Evolutionary conservation across 2,888 invertebrate species (phyloP).

Genomic region (Busseola fusca): DNA sequence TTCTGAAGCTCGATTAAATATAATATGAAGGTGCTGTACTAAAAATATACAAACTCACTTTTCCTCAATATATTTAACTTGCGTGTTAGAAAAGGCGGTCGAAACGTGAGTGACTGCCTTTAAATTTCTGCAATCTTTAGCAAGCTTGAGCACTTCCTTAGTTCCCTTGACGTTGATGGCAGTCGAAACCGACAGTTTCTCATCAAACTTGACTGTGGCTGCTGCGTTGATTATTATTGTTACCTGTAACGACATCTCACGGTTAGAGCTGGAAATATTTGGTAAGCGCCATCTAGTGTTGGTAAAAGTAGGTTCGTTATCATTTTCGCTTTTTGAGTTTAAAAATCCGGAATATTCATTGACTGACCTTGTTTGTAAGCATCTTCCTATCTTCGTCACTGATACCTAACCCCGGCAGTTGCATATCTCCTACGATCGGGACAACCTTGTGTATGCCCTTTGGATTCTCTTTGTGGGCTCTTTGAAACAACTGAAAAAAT

Average conservation of each 20-base stretch:
- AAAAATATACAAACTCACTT: slow-evolving; percentile 76
- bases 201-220: slow-evolving; percentile 92
- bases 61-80: slow-evolving; percentile 92
- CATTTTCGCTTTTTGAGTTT: neutral
- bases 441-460: slow-evolving; percentile 89
- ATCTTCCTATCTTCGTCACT: slow-evolving; percentile 87
- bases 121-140: slow-evolving; percentile 92
- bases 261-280: slow-evolving; percentile 19
- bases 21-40: neutral
- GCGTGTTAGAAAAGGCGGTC: slow-evolving; percentile 91
- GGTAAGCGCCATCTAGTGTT: slow-evolving; percentile 7
- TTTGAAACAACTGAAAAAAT: slow-evolving; percentile 86
- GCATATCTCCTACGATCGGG: slow-evolving; percentile 89
- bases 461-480: slow-evolving; percentile 87
- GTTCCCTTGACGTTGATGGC: slow-evolving; percentile 95
- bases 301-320: neutral
- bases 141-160: slow-evolving; percentile 91
- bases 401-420: slow-evolving; percentile 89
- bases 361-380: slow-evolving; percentile 78
- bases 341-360: no score
- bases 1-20: neutral
- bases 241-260: slow-evolving; percentile 71
- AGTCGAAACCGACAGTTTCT: slow-evolving; percentile 92
- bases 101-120: slow-evolving; percentile 88
- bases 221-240: slow-evolving; percentile 84